phyloP scores from a whole-genome alignment of 2,113 vertebrate genomes.

The Rhadina sibilatrix region DNA sequence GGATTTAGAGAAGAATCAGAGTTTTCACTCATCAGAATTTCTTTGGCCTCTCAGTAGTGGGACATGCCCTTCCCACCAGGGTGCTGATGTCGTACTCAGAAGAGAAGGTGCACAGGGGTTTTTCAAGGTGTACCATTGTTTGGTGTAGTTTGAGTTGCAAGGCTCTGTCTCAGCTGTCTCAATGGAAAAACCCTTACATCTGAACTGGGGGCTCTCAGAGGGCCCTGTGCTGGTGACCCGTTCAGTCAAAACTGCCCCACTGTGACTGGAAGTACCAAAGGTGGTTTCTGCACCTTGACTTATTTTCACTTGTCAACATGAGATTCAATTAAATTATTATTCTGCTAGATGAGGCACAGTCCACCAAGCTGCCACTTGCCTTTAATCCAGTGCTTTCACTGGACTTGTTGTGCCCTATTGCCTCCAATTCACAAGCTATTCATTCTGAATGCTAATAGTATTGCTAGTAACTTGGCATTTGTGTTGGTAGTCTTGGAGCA shows the following conservation, averaged over 20 bases:
- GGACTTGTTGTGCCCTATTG: not conserved
- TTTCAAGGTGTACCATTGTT: not conserved
- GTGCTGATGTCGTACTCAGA: not conserved
- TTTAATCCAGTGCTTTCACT: not conserved
- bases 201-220: not conserved
- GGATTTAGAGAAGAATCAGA: not conserved
- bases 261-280: not conserved
- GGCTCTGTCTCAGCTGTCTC: not conserved
- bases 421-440: not conserved
- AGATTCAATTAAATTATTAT: not conserved
- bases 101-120: not conserved
- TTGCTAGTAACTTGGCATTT: not conserved
- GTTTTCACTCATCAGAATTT: not conserved
- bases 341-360: not conserved
- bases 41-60: not conserved
- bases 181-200: not conserved
- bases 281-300: not conserved
- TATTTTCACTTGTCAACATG: not conserved
- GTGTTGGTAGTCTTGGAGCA: not conserved
- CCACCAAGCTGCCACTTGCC: not conserved
- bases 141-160: not conserved
- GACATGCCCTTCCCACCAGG: not conserved
- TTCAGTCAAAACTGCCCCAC: not conserved
- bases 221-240: rapidly evolving
- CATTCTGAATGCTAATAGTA: not conserved